Base-by-base conservation (phyloP, 2,797 vertebrate genomes). In the Oreochromis grahami region DNA sequence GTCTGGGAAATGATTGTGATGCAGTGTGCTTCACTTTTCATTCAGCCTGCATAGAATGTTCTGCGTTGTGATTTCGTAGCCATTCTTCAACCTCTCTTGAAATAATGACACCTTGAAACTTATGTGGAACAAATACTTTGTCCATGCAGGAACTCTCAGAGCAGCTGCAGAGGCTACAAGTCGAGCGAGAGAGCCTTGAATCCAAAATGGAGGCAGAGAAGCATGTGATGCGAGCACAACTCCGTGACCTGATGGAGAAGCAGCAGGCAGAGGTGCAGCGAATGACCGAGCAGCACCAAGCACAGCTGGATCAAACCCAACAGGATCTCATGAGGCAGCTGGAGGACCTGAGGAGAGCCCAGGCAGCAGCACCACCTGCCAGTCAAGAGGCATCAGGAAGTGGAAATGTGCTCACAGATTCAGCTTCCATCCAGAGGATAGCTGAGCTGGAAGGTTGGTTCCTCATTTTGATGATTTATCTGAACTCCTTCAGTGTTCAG, bases 171-270 rank as follows among this genome's bases (percentile, higher is more conserved):
- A 93, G 91, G 26, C 87, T 97, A 7, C 94, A 96, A 12, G 96
- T 97, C 2, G 98, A 98, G 86, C 97, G 97, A 50, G 97, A 98
- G 88, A 98, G 97, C 86, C 93, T 98, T 50, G 97, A 97, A 80
- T 97, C 97, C 53, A 98, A 97, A 90, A 94, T 98, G 94, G 97
- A 98, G 90, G 98, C 98, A 0, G 98, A 98, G 94, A 98, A 97
- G 85, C 97, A 98, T 3, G 97, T 98, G 86, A 97, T 98, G 97
- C 96, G 97, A 86, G 97, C 98, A 1, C 98, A 98, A 63, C 94
- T 98, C 9, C 96, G 91, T 10, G 97, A 98, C 92, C 96, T 98
- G 94, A 97, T 98, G 96, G 97, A 98, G 89, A 98, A 98, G 92
- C 97, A 98, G 19, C 96, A 97, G 89, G 92, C 90, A 3, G 97